phyloP scores from a whole-genome alignment of 2,113 vertebrate genomes.

The Paratilapia polleni region DNA sequence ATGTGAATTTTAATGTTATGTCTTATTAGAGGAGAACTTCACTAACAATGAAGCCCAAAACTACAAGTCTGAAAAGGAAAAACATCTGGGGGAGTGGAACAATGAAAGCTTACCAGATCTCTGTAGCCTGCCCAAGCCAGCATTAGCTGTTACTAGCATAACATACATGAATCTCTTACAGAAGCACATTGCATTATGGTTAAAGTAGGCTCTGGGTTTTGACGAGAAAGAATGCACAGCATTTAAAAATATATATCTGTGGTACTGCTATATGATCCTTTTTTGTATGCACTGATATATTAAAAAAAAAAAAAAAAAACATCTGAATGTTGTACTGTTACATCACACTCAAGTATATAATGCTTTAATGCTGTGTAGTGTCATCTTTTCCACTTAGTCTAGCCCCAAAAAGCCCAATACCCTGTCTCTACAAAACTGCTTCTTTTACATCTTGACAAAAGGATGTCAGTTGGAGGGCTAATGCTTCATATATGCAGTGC shows the following conservation, averaged over 20 bases:
- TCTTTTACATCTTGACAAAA: slow-evolving; percentile 6
- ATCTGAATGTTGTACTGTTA: neutral
- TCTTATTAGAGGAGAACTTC: neutral
- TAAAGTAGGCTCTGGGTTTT: neutral
- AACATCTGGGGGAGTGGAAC: neutral
- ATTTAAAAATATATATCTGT: neutral
- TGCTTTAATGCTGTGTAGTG: neutral
- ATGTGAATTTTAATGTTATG: slow-evolving; percentile 1
- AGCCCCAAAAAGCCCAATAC: neutral
- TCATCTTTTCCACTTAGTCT: neutral
- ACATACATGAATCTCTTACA: neutral
- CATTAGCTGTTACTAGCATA: neutral
- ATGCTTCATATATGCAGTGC: slow-evolving; percentile 12
- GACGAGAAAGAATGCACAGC: too few relatives aligned
- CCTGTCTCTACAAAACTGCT: neutral
- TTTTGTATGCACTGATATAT: neutral
- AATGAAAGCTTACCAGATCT: neutral
- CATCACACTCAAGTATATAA: neutral
- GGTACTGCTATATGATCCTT: neutral
- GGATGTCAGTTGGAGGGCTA: neutral
- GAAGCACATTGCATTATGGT: neutral
- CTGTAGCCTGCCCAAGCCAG: neutral
- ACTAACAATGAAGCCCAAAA: neutral
- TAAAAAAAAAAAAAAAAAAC: neutral
- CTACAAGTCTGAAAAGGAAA: neutral